Percentiles rank a stretch among this genome's conserved stretches.
These are phyloP conservation scores for Lepus timidus DNA, from an alignment of 2,113 vertebrate species.

Conservation along the genomic window DNA sequence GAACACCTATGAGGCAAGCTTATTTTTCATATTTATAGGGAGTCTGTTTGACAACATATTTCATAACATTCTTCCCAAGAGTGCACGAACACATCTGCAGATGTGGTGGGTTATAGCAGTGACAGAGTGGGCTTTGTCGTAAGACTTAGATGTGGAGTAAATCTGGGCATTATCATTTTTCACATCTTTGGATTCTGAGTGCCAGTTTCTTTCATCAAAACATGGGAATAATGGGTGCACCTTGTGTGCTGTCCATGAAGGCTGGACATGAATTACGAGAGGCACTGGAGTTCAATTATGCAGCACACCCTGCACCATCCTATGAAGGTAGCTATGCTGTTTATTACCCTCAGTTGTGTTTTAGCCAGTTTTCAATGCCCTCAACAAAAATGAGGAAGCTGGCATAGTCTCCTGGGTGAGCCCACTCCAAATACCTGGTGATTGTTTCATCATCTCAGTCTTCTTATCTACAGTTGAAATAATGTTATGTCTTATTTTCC, in stretches of 20 bases:
- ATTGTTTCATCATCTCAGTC: conserved; percentile 32
- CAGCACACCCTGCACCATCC: background rate
- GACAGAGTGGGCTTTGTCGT: background rate
- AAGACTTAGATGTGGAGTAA: background rate
- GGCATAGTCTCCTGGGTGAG: background rate
- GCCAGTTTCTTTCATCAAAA: conserved; percentile 24
- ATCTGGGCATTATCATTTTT: background rate
- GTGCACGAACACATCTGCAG: background rate
- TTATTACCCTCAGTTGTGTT: background rate
- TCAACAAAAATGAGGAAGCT: conserved; percentile 67
- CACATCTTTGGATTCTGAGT: background rate
- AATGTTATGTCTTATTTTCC: conserved; percentile 65
- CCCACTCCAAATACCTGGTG: conserved; percentile 43
- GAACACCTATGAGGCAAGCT: background rate
- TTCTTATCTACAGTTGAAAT: conserved; percentile 53
- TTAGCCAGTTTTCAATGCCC: conserved; percentile 3
- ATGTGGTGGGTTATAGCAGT: background rate
- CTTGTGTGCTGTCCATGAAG: background rate
- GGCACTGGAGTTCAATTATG: background rate
- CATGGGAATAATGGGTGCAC: background rate
- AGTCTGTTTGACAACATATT: background rate
- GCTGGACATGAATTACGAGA: conserved; percentile 23
- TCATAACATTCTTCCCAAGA: background rate
- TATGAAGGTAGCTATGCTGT: background rate
- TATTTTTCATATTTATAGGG: conserved; percentile 20